Percentiles rank a stretch among this genome's conserved stretches.
phyloP scores from a whole-genome alignment of 2,888 invertebrate species.

The Eupithecia subumbrata region DNA sequence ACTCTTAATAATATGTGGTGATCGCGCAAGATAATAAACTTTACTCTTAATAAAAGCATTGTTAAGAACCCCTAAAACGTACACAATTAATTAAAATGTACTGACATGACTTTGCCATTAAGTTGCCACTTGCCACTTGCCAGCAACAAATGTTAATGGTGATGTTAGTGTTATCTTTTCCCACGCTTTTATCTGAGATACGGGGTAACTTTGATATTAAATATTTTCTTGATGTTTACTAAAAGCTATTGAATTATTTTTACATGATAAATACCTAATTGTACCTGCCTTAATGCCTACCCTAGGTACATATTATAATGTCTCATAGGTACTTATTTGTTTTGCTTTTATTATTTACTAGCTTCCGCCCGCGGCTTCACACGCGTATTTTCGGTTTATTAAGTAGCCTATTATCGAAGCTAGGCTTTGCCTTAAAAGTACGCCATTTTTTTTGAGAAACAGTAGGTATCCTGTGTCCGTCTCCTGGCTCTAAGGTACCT shows the following conservation, averaged over 20 bases:
- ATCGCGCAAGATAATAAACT: background rate
- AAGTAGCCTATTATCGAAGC: no score
- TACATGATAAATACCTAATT: background rate
- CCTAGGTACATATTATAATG: background rate
- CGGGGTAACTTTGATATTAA: background rate
- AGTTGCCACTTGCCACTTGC: no score
- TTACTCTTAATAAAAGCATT: background rate
- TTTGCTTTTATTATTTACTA: background rate
- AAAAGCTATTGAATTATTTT: background rate
- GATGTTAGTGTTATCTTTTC: background rate
- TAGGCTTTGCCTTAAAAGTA: no score
- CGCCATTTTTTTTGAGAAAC: no score
- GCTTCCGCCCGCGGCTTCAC: no score
- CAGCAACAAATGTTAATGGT: slow-evolving; percentile 2
- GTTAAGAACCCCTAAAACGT: background rate
- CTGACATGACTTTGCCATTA: slow-evolving; percentile 1
- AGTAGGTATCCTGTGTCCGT: no score
- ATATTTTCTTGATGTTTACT: background rate
- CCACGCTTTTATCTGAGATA: slow-evolving; percentile 13
- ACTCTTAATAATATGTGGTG: background rate
- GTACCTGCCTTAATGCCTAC: background rate
- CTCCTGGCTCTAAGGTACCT: no score
- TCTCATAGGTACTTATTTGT: background rate
- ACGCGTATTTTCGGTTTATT: no score
- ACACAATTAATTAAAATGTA: slow-evolving; percentile 1